Conservation (phyloP, 2,797 vertebrate species). For the Clarias laeviceps region DNA sequence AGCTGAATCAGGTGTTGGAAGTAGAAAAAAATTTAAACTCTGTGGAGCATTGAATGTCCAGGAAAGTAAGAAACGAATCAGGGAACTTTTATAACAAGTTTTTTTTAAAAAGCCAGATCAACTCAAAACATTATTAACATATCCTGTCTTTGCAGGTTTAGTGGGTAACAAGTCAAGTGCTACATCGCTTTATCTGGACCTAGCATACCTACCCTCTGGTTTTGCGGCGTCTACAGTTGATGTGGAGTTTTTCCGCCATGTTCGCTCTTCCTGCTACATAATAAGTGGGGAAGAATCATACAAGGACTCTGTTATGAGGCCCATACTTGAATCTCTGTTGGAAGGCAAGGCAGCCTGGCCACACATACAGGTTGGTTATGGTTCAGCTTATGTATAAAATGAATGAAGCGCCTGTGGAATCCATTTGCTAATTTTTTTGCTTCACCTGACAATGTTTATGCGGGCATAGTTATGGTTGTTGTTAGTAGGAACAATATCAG, state of each 20-base stretch:
- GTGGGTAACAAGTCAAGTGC: conserved; percentile 43
- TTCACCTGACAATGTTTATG: background rate
- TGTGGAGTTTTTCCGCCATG: conserved; percentile 79
- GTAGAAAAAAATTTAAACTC: background rate
- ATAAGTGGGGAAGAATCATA: conserved; percentile 85
- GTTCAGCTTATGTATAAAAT: background rate
- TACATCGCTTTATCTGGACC: conserved; percentile 81
- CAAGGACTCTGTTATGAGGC: conserved; percentile 79
- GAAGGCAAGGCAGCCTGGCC: conserved; percentile 84
- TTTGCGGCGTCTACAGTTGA: conserved; percentile 76
- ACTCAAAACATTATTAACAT: background rate
- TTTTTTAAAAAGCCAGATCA: background rate
- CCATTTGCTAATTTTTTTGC: background rate
- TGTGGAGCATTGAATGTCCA: background rate
- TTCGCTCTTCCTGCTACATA: conserved; percentile 87
- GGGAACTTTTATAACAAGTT: background rate
- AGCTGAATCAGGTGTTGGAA: background rate
- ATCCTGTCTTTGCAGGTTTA: conserved; percentile 55
- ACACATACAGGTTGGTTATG: conserved; percentile 75
- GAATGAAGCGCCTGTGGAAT: background rate
- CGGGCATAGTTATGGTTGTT: background rate
- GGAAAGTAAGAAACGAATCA: background rate
- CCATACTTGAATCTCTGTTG: conserved; percentile 84
- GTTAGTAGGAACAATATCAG: background rate
- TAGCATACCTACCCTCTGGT: conserved; percentile 88